A percentile compares a stretch with the other conserved stretches of the same genome.
Evolutionary conservation across 2,113 vertebrate species (phyloP).

Genomic region (Mobula hypostoma): DNA sequence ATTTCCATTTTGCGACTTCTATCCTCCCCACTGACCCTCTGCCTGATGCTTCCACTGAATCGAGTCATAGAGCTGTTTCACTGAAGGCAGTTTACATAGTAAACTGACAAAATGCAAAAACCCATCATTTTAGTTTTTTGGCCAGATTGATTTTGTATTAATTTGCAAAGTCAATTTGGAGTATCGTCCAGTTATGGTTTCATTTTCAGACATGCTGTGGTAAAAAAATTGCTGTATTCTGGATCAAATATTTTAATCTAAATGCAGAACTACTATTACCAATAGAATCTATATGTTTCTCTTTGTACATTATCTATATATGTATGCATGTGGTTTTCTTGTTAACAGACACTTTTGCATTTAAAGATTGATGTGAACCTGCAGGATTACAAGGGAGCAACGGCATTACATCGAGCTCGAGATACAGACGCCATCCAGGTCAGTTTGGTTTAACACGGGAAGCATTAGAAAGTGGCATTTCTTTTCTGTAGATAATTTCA

Average conservation of each 20-base stretch:
- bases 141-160: too few relatives aligned
- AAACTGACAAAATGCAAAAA: too few relatives aligned
- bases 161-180: too few relatives aligned
- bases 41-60: too few relatives aligned
- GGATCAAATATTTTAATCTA: neutral
- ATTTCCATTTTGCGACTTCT: too few relatives aligned
- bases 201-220: neutral
- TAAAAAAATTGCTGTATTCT: neutral
- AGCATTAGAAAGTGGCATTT: conserved; percentile 41
- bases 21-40: too few relatives aligned
- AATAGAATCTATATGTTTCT: neutral
- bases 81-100: too few relatives aligned
- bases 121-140: neutral
- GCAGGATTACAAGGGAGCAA: conserved; percentile 41
- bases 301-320: too few relatives aligned
- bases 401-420: conserved; percentile 39
- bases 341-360: conserved; percentile 39
- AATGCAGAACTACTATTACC: neutral
- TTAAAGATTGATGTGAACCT: conserved; percentile 38
- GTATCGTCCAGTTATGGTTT: neutral
- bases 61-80: too few relatives aligned
- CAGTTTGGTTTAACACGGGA: conserved; percentile 50
- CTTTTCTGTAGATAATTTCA: neutral
- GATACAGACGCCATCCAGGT: conserved; percentile 42
- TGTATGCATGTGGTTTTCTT: neutral